A percentile compares a stretch with the other conserved stretches of the same genome.
Evolutionary conservation across 2,888 invertebrate species (phyloP).

Genomic region (Deladenus siricidicola): DNA sequence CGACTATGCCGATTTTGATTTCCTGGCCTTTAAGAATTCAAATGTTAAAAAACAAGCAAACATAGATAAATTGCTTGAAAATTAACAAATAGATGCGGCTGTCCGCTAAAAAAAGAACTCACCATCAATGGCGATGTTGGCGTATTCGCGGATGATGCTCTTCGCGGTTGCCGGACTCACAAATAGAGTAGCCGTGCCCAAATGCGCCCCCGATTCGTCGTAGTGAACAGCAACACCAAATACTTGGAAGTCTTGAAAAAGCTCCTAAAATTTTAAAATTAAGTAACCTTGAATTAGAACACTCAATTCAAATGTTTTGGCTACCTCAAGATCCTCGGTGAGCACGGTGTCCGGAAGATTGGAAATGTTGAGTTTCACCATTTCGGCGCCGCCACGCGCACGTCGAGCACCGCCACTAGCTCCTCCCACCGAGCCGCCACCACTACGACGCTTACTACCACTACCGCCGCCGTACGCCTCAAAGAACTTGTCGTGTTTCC

Average conservation of each 20-base stretch:
- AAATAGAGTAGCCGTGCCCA: conserved; percentile 19
- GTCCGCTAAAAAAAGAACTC: background rate
- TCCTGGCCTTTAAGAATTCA: conserved; percentile 16
- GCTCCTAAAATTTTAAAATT: conserved; percentile 7
- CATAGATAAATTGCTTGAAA: background rate
- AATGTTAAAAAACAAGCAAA: background rate
- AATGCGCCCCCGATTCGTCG: conserved; percentile 15
- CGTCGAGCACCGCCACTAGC: conserved; percentile 8
- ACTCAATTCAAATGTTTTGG: background rate
- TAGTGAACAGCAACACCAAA: conserved; percentile 20
- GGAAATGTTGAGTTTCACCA: conserved; percentile 18
- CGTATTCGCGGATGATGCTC: conserved; percentile 14
- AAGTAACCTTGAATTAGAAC: background rate
- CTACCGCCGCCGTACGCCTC: conserved; percentile 17
- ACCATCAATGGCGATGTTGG: conserved; percentile 21
- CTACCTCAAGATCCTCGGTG: conserved; percentile 18
- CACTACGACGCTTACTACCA: conserved; percentile 1
- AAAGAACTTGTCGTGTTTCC: conserved; percentile 20
- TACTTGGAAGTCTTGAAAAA: conserved; percentile 19
- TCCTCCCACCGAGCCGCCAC: conserved; percentile 8
- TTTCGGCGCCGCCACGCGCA: conserved; percentile 8
- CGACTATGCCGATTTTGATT: conserved; percentile 16
- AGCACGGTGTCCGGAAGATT: conserved; percentile 15
- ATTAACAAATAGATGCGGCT: background rate
- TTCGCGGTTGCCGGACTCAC: conserved; percentile 6